These are phyloP conservation scores for Leptocoma aspasia DNA, from an alignment of 2,113 vertebrate genomes.

Conservation along the genomic window DNA sequence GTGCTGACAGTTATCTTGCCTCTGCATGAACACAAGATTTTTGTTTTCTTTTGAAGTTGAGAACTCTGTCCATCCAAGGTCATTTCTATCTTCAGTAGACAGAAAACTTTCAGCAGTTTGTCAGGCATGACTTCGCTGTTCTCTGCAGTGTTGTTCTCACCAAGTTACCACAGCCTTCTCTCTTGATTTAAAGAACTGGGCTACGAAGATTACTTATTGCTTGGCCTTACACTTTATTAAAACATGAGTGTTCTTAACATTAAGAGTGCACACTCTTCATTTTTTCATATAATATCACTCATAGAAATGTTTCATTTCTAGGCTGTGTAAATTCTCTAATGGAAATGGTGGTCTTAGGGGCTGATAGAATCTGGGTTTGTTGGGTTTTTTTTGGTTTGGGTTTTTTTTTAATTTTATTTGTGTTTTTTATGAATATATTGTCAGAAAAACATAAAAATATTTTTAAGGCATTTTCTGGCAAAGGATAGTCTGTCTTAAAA, in stretches of 20 bases:
- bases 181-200: background rate
- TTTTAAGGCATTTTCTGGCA: background rate
- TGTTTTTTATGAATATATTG: background rate
- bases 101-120: background rate
- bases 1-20: background rate
- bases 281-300: background rate
- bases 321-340: background rate
- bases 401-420: background rate
- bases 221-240: background rate
- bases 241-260: background rate
- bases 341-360: fast-evolving
- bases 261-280: background rate
- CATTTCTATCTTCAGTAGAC: background rate
- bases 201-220: background rate
- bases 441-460: background rate
- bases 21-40: background rate
- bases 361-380: background rate
- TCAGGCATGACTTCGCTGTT: background rate
- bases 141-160: background rate
- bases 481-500: background rate
- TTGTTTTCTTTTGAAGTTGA: background rate
- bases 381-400: background rate
- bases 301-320: background rate
- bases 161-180: background rate
- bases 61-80: background rate